phyloP scores from a whole-genome alignment of 2,797 vertebrate genomes.

The Luscinia luscinia region DNA sequence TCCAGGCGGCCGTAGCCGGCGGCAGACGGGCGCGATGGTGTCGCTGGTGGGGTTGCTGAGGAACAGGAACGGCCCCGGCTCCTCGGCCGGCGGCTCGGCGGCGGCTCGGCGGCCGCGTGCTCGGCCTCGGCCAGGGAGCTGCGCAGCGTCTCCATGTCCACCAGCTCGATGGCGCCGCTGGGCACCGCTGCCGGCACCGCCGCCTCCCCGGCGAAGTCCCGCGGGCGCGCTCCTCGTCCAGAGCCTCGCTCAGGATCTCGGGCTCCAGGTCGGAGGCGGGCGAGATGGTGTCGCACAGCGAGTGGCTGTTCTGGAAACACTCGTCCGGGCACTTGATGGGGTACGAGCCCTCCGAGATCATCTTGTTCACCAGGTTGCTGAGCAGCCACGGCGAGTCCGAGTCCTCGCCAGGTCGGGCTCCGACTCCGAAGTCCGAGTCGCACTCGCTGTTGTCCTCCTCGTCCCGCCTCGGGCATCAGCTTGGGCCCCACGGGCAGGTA shows the following conservation, averaged over 20 bases:
- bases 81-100: background rate
- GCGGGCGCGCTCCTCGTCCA: background rate
- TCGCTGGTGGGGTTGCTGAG: slow-evolving; percentile 85
- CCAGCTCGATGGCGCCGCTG: background rate
- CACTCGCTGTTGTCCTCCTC: slow-evolving; percentile 93
- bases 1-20: background rate
- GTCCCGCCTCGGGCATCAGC: slow-evolving; percentile 83
- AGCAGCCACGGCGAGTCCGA: slow-evolving; percentile 98
- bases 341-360: slow-evolving; percentile 97
- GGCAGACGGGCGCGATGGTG: slow-evolving; percentile 80
- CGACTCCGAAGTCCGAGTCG: slow-evolving; percentile 90
- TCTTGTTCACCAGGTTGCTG: slow-evolving; percentile 96
- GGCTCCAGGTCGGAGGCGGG: slow-evolving; percentile 88
- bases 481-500: slow-evolving; percentile 90
- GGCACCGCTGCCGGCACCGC: background rate
- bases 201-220: background rate
- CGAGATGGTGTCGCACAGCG: slow-evolving; percentile 88
- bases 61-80: slow-evolving; percentile 78
- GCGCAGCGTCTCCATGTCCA: background rate
- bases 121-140: background rate
- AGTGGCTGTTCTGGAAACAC: slow-evolving; percentile 85
- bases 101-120: background rate
- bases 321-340: slow-evolving; percentile 95
- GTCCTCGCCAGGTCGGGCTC: slow-evolving; percentile 95
- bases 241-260: slow-evolving; percentile 78